Evolutionary conservation across 2,113 vertebrate genomes (phyloP).

Genomic region (Columbina picui): DNA sequence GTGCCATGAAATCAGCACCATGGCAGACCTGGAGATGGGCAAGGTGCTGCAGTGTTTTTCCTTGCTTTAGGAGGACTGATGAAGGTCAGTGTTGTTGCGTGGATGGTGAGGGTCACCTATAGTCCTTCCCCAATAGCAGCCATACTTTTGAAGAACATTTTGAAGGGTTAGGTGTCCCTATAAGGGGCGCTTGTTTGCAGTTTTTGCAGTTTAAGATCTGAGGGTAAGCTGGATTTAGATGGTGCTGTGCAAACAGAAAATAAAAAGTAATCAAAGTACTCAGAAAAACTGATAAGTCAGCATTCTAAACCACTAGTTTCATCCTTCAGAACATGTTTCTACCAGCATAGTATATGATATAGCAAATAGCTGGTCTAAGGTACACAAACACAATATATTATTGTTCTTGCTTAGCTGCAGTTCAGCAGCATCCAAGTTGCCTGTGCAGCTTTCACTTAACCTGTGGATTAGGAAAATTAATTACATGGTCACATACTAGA

Average conservation of each 20-base stretch:
- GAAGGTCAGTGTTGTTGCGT: not conserved
- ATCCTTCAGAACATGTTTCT: not conserved
- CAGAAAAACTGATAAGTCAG: not conserved
- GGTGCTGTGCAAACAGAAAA: conserved; percentile 9
- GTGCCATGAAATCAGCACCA: not conserved
- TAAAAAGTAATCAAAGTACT: not conserved
- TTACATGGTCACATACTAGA: not conserved
- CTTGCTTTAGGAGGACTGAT: not conserved
- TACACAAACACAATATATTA: not conserved
- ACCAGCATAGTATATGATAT: not conserved
- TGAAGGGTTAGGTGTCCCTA: not conserved
- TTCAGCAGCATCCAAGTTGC: not conserved
- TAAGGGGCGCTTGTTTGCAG: not conserved
- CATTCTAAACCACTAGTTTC: not conserved
- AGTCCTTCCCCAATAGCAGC: not conserved
- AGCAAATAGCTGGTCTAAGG: not conserved
- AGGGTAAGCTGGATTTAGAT: conserved; percentile 13
- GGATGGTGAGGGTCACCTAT: not conserved
- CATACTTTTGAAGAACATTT: not conserved
- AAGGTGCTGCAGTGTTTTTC: not conserved
- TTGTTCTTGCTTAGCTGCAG: not conserved
- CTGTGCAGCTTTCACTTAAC: not conserved
- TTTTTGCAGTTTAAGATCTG: not conserved
- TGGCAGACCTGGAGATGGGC: not conserved
- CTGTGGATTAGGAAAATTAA: not conserved